Evolutionary conservation across 2,888 invertebrate genomes (phyloP), one percentile per base, ranked within the genome.

Genomic region (Meganola albula): DNA sequence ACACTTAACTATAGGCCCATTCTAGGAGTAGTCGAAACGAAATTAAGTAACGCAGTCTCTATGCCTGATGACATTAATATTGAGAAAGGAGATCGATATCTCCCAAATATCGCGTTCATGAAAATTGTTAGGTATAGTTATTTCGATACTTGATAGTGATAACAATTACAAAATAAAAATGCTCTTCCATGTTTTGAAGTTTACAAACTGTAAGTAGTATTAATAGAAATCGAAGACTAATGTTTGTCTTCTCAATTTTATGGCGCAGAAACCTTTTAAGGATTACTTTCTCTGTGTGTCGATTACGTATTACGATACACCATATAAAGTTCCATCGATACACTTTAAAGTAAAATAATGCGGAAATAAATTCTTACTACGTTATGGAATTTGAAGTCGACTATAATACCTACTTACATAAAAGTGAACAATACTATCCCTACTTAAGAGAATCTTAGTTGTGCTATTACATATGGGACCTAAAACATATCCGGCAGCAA

Each of bases 241-340:
- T 72, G 57, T 65, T 76, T 52, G 80, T 73, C 77, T 68, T 74
- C 79, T 76, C 74, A 53, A 62, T 73, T 74, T 70, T 70, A 73
- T 69, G 59, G 53, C 46, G 40, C 61, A 55, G 57, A 64, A 57
- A 57, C 58, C 62, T 68, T 64, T 73, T 69, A 65, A 73, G 62
- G 65, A 64, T 63, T 66, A 80, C 84, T 84, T 83, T 83, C 82
- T 77, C 82, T 60, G 61, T 60, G 63, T 66, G 72, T 64, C 68
- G 74, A 77, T 80, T 79, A 76, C 77, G 68, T 60, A 40, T 43
- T 53, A 57, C 58, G 57, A 55, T 48, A 39, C 48, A 40, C 37
- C 40, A 58, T 64, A 68, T 72, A 67, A 67, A 63, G 62, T 70
- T 68, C 65, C 62, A 64, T 58, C 50, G 61, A 42, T 56, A 64